phyloP scores from a whole-genome alignment of 2,113 vertebrate species.

The Pterocles orientalis region DNA sequence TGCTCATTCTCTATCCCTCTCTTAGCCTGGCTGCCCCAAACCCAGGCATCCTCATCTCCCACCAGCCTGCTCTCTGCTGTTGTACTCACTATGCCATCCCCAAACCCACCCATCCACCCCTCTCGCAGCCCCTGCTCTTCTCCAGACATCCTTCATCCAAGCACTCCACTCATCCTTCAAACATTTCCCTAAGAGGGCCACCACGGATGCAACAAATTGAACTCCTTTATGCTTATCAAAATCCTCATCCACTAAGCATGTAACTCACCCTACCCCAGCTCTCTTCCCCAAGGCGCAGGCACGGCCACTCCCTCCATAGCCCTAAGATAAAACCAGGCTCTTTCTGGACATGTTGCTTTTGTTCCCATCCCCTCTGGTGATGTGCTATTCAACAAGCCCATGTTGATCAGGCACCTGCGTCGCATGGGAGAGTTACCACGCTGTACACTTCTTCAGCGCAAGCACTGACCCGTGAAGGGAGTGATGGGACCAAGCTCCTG shows the following conservation, averaged over 20 bases:
- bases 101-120: background rate
- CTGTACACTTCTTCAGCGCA: background rate
- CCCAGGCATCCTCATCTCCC: background rate
- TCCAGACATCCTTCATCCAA: background rate
- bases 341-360: background rate
- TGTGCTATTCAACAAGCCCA: background rate
- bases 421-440: background rate
- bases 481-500: background rate
- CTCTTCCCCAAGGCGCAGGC: background rate
- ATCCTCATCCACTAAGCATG: background rate
- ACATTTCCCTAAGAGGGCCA: background rate
- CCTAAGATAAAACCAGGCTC: background rate
- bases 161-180: background rate
- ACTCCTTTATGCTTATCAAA: background rate
- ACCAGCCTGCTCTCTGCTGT: background rate
- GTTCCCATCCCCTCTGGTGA: background rate
- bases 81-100: background rate
- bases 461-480: background rate
- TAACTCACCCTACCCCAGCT: background rate
- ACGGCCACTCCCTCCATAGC: background rate
- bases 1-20: background rate
- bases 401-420: rapidly evolving
- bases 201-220: background rate
- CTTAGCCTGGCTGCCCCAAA: background rate
- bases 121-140: background rate